Evolutionary conservation across 2,797 vertebrate genomes (phyloP).

Genomic region (Crax fasciolata): DNA sequence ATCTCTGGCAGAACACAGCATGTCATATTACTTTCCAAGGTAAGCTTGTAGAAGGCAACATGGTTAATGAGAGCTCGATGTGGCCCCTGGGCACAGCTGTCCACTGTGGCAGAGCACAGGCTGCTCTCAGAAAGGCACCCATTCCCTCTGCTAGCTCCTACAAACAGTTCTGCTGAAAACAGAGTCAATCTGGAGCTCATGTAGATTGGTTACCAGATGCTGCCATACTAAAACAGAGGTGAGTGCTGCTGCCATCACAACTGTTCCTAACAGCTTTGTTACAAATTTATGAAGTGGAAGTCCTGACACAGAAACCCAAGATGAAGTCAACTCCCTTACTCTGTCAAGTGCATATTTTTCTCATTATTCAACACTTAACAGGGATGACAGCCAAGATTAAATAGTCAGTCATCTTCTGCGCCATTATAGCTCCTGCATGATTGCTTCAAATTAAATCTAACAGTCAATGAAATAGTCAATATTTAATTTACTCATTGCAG

Average conservation of each 20-base stretch:
- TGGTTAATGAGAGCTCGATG: neutral
- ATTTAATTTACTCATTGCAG: constrained; percentile 89
- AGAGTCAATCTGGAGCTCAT: neutral
- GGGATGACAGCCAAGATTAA: constrained; percentile 74
- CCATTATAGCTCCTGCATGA: constrained; percentile 82
- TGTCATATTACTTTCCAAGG: neutral
- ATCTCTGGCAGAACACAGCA: neutral
- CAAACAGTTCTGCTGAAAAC: neutral
- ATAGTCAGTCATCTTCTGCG: constrained; percentile 69
- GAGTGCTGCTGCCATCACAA: neutral
- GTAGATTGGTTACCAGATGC: neutral
- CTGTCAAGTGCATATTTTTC: constrained; percentile 73
- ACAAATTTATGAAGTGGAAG: constrained; percentile 29
- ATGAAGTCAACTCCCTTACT: constrained; percentile 62
- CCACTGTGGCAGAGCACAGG: neutral
- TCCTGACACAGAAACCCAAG: constrained; percentile 52
- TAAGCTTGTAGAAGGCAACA: neutral
- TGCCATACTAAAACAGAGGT: neutral
- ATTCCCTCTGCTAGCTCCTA: neutral
- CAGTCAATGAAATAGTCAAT: constrained; percentile 87
- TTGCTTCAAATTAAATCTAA: constrained; percentile 88
- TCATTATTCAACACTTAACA: constrained; percentile 78
- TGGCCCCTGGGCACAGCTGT: neutral
- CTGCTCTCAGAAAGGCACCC: accelerated
- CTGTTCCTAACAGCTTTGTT: neutral